Conservation (phyloP, 2,113 vertebrate genomes). For the Stegastes partitus region DNA sequence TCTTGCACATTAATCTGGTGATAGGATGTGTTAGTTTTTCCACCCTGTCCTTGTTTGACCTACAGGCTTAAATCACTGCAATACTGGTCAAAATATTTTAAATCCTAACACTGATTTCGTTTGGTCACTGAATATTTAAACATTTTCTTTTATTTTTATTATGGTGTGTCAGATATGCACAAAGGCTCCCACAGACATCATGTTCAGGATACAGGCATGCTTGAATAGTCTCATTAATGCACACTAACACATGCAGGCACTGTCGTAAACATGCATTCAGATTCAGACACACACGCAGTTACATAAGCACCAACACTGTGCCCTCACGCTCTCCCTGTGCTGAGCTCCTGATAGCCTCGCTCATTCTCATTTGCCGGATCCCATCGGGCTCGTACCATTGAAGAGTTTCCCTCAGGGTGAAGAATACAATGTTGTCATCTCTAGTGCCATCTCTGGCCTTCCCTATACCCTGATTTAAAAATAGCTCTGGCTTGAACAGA, state of each 20-base stretch:
- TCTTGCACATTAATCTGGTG: background rate
- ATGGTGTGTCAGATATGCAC: background rate
- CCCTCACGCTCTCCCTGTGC: slow-evolving; percentile 44
- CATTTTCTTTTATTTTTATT: too few relatives aligned
- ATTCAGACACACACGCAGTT: slow-evolving; percentile 50
- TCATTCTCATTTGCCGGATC: slow-evolving; percentile 63
- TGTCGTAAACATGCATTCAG: slow-evolving; percentile 39
- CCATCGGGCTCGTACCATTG: slow-evolving; percentile 58
- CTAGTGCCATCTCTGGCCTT: slow-evolving; percentile 65
- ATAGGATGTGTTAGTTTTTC: background rate
- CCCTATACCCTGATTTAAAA: slow-evolving; percentile 68
- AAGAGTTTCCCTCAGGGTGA: slow-evolving; percentile 70
- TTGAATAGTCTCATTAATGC: background rate
- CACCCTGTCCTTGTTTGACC: background rate
- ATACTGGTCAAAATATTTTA: background rate
- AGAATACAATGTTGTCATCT: slow-evolving; percentile 76
- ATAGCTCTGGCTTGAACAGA: slow-evolving; percentile 67
- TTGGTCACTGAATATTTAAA: background rate
- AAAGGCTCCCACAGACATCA: background rate
- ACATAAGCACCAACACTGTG: slow-evolving; percentile 67
- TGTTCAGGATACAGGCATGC: slow-evolving; percentile 4
- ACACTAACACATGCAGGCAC: slow-evolving; percentile 32
- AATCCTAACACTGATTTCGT: background rate
- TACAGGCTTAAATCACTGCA: background rate
- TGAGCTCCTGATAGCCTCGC: slow-evolving; percentile 51